Percentiles rank a stretch among this genome's conserved stretches.
Conservation (phyloP, 2,797 vertebrate genomes). For the Sebastolobus alascanus region DNA sequence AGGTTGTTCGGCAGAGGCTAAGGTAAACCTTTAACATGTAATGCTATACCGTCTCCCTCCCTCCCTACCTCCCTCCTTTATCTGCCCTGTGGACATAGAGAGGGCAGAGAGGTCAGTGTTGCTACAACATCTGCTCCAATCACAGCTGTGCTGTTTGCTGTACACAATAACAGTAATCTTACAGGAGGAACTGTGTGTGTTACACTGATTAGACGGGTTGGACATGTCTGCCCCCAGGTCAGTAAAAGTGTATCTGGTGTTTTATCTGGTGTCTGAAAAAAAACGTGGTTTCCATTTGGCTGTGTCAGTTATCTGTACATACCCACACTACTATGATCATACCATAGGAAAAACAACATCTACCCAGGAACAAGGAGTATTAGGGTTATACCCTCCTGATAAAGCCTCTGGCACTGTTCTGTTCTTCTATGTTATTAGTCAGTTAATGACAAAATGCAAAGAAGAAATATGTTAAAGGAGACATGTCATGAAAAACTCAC, state of each 20-base stretch:
- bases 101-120: conserved; percentile 27
- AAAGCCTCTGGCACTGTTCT: neutral
- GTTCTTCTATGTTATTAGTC: conserved; percentile 17
- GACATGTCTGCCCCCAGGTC: conserved; percentile 13
- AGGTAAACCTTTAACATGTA: neutral
- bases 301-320: neutral
- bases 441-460: conserved; percentile 18
- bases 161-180: conserved; percentile 23
- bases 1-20: neutral
- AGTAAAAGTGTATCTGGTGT: conserved; percentile 11
- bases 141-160: conserved; percentile 5
- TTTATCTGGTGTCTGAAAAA: neutral
- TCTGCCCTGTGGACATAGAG: conserved; percentile 10
- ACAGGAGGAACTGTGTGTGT: conserved; percentile 15
- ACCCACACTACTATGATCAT: neutral
- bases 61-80: neutral
- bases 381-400: conserved; percentile 8
- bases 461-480: conserved; percentile 5
- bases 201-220: conserved; percentile 26
- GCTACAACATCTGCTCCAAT: conserved; percentile 13
- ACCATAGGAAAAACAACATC: neutral
- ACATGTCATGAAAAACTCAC: neutral
- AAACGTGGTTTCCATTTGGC: neutral
- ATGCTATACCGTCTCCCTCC: neutral
- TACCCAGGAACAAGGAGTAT: neutral